Conservation (phyloP, 2,797 vertebrate species). For the Amazonetta brasiliensis region DNA sequence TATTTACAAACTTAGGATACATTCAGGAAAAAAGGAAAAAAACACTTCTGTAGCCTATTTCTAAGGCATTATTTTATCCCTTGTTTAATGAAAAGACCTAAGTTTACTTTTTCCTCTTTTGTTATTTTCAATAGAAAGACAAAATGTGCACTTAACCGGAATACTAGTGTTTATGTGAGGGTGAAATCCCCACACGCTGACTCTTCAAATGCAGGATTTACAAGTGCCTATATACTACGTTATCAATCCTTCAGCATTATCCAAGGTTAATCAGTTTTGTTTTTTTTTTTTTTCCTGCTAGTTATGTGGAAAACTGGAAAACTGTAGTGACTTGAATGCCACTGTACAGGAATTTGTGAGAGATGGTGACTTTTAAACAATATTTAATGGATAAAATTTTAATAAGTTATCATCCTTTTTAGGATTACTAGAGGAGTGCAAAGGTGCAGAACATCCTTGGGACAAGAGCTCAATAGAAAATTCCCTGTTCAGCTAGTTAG, state of each 20-base stretch:
- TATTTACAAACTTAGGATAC: not conserved
- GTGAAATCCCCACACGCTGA: not conserved
- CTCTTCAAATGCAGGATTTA: not conserved
- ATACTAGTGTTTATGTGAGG: not conserved
- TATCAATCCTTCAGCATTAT: not conserved
- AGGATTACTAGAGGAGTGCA: not conserved
- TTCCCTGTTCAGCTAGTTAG: not conserved
- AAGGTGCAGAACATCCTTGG: not conserved
- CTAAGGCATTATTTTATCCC: slow-evolving; percentile 3
- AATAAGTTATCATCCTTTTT: not conserved
- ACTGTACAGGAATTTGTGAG: not conserved
- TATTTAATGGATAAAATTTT: not conserved
- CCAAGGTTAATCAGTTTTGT: no score
- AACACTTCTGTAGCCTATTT: not conserved
- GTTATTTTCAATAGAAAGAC: slow-evolving; percentile 29
- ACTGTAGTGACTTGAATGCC: not conserved
- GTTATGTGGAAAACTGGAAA: not conserved
- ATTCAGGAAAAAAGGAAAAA: not conserved
- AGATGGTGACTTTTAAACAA: not conserved
- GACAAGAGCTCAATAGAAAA: not conserved
- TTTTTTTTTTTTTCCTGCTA: not conserved
- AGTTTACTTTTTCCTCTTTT: slow-evolving; percentile 48
- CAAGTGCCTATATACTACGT: not conserved
- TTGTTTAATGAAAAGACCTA: slow-evolving; percentile 4
- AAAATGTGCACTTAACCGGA: slow-evolving; percentile 10